A percentile compares a stretch with the other conserved stretches of the same genome.
These are phyloP conservation scores for Ceratina australensis DNA, from an alignment of 1,140 invertebrate species.

Conservation along the genomic window DNA sequence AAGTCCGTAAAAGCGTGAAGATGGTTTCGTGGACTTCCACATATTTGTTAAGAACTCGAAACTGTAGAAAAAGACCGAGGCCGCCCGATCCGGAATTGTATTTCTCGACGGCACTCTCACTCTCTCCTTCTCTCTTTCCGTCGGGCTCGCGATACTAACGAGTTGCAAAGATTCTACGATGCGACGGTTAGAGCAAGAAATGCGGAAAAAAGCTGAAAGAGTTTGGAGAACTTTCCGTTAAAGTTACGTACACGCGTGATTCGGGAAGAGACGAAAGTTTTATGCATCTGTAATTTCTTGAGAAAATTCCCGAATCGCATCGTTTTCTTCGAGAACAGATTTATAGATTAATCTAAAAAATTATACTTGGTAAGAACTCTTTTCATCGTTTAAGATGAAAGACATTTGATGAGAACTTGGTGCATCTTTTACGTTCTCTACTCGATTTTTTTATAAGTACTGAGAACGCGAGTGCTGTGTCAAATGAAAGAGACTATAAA, in stretches of 20 bases:
- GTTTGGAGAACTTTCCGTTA: constrained; percentile 7
- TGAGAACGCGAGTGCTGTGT: too few relatives aligned
- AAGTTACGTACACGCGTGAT: neutral
- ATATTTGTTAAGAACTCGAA: constrained; percentile 43
- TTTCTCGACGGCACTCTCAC: neutral
- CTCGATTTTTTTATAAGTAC: too few relatives aligned
- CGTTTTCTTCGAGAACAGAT: too few relatives aligned
- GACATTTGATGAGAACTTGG: too few relatives aligned
- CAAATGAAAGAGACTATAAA: too few relatives aligned
- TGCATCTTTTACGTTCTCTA: too few relatives aligned
- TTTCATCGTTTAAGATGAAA: too few relatives aligned
- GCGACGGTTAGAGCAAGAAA: neutral
- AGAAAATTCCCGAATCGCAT: too few relatives aligned
- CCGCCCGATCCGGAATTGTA: constrained; percentile 5
- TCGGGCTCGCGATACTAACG: constrained; percentile 2
- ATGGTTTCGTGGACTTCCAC: constrained; percentile 39
- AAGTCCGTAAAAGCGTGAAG: constrained; percentile 44
- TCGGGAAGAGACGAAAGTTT: constrained; percentile 10
- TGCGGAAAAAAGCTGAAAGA: constrained; percentile 3
- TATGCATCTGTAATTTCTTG: neutral
- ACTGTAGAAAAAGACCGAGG: constrained; percentile 20
- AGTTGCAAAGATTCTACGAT: neutral
- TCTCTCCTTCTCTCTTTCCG: neutral
- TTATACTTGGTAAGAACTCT: too few relatives aligned
- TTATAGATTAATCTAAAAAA: too few relatives aligned